Percentiles rank a stretch among this genome's conserved stretches.
These are phyloP conservation scores for Hydraecia micacea DNA, from an alignment of 2,888 invertebrate genomes.

Conservation along the genomic window DNA sequence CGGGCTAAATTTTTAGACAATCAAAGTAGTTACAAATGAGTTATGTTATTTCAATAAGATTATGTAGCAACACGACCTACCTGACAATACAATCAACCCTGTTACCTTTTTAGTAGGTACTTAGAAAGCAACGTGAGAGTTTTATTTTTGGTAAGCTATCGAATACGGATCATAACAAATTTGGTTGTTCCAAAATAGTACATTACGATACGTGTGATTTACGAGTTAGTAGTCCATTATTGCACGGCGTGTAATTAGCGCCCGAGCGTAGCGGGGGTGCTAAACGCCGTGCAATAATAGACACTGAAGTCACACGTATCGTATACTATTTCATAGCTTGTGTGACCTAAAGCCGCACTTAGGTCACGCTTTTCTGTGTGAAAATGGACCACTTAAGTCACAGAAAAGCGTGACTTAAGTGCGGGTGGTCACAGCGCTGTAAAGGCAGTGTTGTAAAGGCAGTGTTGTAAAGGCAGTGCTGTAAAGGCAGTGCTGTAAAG, in stretches of 20 bases:
- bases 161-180: no score
- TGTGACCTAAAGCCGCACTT: neutral
- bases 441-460: no score
- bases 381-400: neutral
- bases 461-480: neutral
- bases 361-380: neutral
- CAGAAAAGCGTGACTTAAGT: neutral
- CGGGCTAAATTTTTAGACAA: no score
- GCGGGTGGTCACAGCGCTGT: neutral
- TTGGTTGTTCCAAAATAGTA: neutral
- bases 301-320: neutral
- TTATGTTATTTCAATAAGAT: neutral
- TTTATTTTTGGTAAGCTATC: neutral
- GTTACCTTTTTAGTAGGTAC: neutral
- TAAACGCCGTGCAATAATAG: neutral
- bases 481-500: neutral
- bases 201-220: neutral
- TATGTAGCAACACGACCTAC: neutral
- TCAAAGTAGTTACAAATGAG: neutral
- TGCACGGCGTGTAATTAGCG: neutral
- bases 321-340: neutral
- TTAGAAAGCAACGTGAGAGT: neutral
- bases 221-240: neutral
- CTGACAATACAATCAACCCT: no score
- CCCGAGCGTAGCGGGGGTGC: neutral